Conservation (phyloP, 2,888 invertebrate species). For the Pseudococcus longispinus region DNA sequence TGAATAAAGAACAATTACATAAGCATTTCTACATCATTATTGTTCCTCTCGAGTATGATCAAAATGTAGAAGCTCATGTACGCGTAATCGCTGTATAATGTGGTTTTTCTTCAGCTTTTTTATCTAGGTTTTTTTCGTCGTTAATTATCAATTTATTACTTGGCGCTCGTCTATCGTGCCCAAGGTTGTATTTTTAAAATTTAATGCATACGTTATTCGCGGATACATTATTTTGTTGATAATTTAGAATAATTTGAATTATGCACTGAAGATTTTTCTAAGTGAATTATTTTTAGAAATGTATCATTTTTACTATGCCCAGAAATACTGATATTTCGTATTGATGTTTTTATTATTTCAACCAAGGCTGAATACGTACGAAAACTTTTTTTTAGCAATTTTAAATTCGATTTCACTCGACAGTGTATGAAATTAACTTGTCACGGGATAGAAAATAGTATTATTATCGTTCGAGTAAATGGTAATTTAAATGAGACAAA, state of each 20-base stretch:
- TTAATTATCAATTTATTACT: slow-evolving; percentile 5
- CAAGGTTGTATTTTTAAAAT: slow-evolving; percentile 8
- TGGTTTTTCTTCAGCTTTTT: neutral
- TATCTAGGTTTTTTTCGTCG: neutral
- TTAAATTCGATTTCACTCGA: neutral
- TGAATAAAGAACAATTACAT: slow-evolving; percentile 3
- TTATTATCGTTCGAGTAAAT: neutral
- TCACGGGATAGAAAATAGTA: neutral
- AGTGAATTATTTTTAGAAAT: neutral
- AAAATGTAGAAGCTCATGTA: slow-evolving; percentile 67
- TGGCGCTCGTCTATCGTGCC: neutral
- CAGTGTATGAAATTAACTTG: slow-evolving; percentile 18
- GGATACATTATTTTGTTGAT: neutral
- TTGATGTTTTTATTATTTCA: neutral
- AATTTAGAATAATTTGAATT: neutral
- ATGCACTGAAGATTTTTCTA: neutral
- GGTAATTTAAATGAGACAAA: neutral
- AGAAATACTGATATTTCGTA: no score
- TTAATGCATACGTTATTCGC: neutral
- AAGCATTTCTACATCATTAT: slow-evolving; percentile 32
- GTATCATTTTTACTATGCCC: no score
- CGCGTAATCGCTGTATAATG: slow-evolving; percentile 65
- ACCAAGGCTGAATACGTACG: neutral
- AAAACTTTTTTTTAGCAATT: neutral
- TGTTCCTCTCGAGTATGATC: slow-evolving; percentile 21